Base-by-base conservation (phyloP, 2,113 vertebrate genomes). In the Laticauda colubrina region DNA sequence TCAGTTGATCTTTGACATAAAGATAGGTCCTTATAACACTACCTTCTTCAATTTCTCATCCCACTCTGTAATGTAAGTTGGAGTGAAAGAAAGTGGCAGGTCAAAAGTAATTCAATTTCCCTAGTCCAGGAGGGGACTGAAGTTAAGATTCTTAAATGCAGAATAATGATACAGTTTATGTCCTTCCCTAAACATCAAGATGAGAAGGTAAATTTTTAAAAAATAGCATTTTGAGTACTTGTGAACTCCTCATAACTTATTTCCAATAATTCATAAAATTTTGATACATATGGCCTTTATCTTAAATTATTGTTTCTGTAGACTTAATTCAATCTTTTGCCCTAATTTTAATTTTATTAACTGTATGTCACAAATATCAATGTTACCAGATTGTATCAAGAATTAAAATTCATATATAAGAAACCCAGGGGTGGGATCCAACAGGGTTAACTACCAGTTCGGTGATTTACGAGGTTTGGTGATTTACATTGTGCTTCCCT, bases 171-270 rank as follows among this genome's bases (percentile, higher is more conserved):
- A 39, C 1, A 81, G 64, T 4, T 89, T 81, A 29, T 87, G 34
- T 39, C 23, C 54, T 93, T 91, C n/a, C 54, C 43, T 29, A 61
- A 53, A n/a, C 43, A 88, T 24, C 39, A 89, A 89, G 34, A 20
- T 0, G 1, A 20, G 7, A 39, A 81, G n/a, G 5, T 3, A 3
- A 57, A 88, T 59, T 24, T 91, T 85, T 85, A 86, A 89, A 56
- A 85, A 45, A 54, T 34, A 54, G 75, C 81, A 39, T 64, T 89
- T 81, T 59, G 43, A 91, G 85, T 90, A 57, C 39, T 59, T 91
- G 86, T 81, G 64, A 91, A 3, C 23, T 86, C 53, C 87, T 29
- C 20, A 5, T 91, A 91, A 86, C 87, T 91, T 89, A 91, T 89
- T 56, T n/a, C 45, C 54, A 61, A 54, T 11, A 45, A 4, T 81